Evolutionary conservation across 2,113 vertebrate species (phyloP), one percentile per base, ranked within the genome.

Genomic region (Zeus faber): DNA sequence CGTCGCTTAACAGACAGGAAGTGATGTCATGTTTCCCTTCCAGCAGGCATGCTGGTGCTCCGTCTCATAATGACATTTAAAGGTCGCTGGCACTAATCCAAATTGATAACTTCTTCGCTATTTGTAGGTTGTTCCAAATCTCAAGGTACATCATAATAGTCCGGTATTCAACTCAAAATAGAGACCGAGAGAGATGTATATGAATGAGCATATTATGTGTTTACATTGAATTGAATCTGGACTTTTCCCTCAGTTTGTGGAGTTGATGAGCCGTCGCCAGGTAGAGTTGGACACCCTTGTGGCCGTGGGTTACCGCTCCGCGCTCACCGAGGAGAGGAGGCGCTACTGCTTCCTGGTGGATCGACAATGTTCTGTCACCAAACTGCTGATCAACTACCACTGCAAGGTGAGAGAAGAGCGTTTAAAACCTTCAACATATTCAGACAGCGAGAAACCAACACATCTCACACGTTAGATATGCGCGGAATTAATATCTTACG

Each of bases 291-390:
- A 93, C 54, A 60, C 74, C 3, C 78, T 92, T 62, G 91, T 93
- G 43, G 91, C 91, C 0, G 74, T 89, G 17, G 92, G 91, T 47
- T 93, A 92, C 76, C 90, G 79, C 63, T 89, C 90, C 0, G 91
- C 92, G 2, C 84, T 93, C 18, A 92, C 91, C 0, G 92, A 93
- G 73, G 92, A 93, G 70, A 81, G 92, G 37, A 83, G 92, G 25
- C 76, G 92, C 5, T 93, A 93, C 54, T 93, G 91, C 51, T 93
- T 93, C 67, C 84, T 93, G 69, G 91, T 93, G 59, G 92, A 93
- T 63, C 79, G 91, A 40, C 91, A 93, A 76, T 93, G 91, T 62
- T 88, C 90, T 2, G 90, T 93, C 26, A 91, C 90, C 77, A 92
- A 93, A 59, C 85, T 92, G 65, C 89, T 93, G 49, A 89, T 86